Base-by-base conservation (phyloP, 2,797 vertebrate species). In the Selene dorsalis region DNA sequence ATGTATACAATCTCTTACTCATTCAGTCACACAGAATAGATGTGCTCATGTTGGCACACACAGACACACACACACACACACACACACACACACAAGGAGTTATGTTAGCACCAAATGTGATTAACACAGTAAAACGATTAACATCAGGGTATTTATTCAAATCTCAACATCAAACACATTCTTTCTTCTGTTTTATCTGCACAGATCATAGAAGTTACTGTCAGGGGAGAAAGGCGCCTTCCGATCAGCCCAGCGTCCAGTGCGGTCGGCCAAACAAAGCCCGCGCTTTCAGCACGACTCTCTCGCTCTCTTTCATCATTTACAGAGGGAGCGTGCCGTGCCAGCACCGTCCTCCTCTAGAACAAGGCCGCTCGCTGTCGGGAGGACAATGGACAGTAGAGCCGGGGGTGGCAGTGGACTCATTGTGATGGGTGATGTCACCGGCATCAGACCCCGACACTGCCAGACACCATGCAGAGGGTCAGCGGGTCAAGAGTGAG, bases 321-420 rank as follows among this genome's bases (percentile, higher is more conserved):
- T 93, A 92, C 89, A 90, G 92, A 92, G 81, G 91, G 86, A 93
- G 90, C 86, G 91, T 94, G 93, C 89, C 90, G 26, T 66, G 48
- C 79, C 84, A 83, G 77, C 58, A 64, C 77, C 58, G 41, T 52
- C 80, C 77, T 77, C 59, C 20, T 10, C 28, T 0, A 18, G 77
- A 87, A 93, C 93, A 93, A 92, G 84, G 75, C 68, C 8, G 20
- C 80, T 78, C 75, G 66, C 86, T 91, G 88, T 92, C 74, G 18
- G 56, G 0, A 35, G 6, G 53, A 92, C 90, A 93, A 88, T 80
- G 88, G 84, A 91, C 87, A 92, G 88, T 81, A 22, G 85, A 72
- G 87, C 74, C 66, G 73, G 90, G 84, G 91, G 88, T 87, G 90
- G 85, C 80, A n/a, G 88, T 50, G 83, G 84, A 91, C 87, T 89